Evolutionary conservation across 1,140 invertebrate species (phyloP).

Genomic region (Aphelinus atriplicis): DNA sequence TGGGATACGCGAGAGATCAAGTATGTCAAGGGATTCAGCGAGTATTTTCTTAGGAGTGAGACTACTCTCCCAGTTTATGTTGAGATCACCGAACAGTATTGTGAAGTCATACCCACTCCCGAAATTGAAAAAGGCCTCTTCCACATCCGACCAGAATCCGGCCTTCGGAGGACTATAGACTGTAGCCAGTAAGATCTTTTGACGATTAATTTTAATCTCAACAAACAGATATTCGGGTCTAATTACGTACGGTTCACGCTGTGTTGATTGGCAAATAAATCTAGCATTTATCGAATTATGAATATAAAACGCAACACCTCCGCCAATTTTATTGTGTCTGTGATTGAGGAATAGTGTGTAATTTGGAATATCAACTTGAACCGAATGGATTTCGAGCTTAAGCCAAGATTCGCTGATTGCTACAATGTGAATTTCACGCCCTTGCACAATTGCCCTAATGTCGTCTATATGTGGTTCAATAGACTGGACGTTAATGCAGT

Average conservation of each 20-base stretch:
- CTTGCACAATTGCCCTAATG: background rate
- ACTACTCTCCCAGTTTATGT: no score
- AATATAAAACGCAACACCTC: background rate
- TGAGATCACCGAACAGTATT: no score
- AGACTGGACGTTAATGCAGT: background rate
- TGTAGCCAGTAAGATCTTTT: background rate
- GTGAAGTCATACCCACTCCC: background rate
- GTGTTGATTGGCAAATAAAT: background rate
- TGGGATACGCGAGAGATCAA: no score
- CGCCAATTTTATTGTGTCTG: background rate
- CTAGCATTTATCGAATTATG: background rate
- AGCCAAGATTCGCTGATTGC: background rate
- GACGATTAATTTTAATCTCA: background rate
- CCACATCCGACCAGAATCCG: background rate
- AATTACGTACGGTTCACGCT: background rate
- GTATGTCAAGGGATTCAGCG: no score
- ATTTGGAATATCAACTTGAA: background rate
- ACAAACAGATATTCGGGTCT: background rate
- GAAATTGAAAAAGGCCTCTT: background rate
- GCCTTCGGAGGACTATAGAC: slow-evolving; percentile 1
- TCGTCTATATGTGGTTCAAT: background rate
- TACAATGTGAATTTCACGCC: background rate
- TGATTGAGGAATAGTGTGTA: background rate
- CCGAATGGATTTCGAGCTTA: background rate
- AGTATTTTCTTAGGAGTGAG: no score